These are phyloP conservation scores for Vulpes ferrilata DNA, from an alignment of 2,113 vertebrate species.

Conservation along the genomic window DNA sequence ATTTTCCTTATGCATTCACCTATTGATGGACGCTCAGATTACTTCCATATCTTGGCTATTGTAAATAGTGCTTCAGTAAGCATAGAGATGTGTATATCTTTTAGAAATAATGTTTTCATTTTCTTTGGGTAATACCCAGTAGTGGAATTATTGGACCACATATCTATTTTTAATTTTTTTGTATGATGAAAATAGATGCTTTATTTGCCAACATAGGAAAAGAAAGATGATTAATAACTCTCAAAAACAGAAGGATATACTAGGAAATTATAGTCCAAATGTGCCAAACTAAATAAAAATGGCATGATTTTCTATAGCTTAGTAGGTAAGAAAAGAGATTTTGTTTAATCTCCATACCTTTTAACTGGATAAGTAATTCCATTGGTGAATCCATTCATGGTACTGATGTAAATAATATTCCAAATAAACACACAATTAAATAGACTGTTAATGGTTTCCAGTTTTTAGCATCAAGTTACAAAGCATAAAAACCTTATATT, in stretches of 20 bases:
- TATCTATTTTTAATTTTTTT: too few relatives aligned
- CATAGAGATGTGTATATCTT: neutral
- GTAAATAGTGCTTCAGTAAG: neutral
- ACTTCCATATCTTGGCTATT: neutral
- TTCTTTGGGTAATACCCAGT: neutral
- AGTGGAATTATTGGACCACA: neutral
- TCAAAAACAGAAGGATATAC: neutral
- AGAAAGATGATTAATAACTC: neutral
- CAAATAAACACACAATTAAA: neutral
- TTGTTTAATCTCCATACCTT: neutral
- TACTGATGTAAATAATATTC: neutral
- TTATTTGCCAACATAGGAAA: constrained; percentile 30
- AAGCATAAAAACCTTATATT: neutral
- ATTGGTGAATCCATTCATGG: neutral
- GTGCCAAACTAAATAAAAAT: neutral
- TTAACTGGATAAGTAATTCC: neutral
- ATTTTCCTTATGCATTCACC: neutral
- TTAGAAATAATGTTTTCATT: neutral
- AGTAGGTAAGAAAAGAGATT: neutral
- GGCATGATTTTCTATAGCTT: neutral
- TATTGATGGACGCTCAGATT: too few relatives aligned
- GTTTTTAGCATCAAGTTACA: neutral
- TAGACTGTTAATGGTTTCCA: neutral
- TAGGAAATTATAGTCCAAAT: neutral
- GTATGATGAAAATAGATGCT: neutral